Evolutionary conservation across 2,113 vertebrate species (phyloP).

Genomic region (Cynoglossus semilaevis): DNA sequence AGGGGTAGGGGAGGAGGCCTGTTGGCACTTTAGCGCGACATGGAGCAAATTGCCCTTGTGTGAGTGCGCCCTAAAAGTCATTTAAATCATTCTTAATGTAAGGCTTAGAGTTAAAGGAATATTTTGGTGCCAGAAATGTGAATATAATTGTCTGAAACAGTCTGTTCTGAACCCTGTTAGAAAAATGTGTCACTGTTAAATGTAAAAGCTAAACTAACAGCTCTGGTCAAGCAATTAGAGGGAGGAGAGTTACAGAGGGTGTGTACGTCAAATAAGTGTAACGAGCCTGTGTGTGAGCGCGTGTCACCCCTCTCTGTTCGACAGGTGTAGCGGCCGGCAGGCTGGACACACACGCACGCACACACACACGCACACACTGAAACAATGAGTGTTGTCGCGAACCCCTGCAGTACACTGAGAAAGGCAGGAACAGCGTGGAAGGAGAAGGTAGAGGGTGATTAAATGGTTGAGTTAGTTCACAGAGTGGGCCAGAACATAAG

Average conservation of each 20-base stretch:
- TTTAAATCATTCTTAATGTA: too few relatives aligned
- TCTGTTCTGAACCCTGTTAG: slow-evolving; percentile 36
- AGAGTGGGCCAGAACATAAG: slow-evolving; percentile 64
- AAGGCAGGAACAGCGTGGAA: slow-evolving; percentile 45
- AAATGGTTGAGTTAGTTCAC: slow-evolving; percentile 66
- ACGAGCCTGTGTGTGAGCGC: slow-evolving; percentile 41
- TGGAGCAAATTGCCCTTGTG: too few relatives aligned
- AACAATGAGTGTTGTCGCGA: slow-evolving; percentile 45
- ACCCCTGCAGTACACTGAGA: slow-evolving; percentile 45
- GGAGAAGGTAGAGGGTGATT: slow-evolving; percentile 55
- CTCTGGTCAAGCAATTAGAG: slow-evolving; percentile 51
- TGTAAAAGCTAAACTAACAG: slow-evolving; percentile 45
- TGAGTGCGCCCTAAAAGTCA: too few relatives aligned
- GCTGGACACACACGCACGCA: slow-evolving; percentile 36
- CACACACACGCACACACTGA: slow-evolving; percentile 5
- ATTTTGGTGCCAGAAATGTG: too few relatives aligned
- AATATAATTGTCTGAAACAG: too few relatives aligned
- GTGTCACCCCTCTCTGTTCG: slow-evolving; percentile 38
- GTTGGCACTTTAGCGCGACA: too few relatives aligned
- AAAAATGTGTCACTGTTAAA: slow-evolving; percentile 43
- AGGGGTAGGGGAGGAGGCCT: too few relatives aligned
- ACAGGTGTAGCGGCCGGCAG: slow-evolving; percentile 54
- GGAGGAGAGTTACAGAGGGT: slow-evolving; percentile 34
- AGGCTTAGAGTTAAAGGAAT: too few relatives aligned
- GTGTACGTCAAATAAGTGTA: slow-evolving; percentile 30